These are phyloP conservation scores for Mamestra brassicae DNA, from an alignment of 2,888 invertebrate genomes.

Conservation along the genomic window DNA sequence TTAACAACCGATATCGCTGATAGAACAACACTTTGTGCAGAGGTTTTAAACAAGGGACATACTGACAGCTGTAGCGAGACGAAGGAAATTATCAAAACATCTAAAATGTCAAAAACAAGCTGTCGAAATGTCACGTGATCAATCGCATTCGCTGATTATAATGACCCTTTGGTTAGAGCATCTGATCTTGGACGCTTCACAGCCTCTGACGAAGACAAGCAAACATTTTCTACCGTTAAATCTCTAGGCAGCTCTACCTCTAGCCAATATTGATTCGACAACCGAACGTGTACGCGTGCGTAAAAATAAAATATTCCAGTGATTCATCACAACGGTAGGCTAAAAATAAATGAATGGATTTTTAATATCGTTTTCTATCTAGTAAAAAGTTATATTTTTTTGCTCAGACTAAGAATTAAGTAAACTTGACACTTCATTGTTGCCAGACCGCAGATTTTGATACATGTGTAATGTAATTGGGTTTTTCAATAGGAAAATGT, in stretches of 20 bases:
- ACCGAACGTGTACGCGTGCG: constrained; percentile 1
- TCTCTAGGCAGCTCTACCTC: not conserved
- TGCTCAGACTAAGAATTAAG: not conserved
- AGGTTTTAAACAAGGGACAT: too few relatives aligned
- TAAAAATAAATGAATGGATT: constrained; percentile 56
- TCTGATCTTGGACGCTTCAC: not conserved
- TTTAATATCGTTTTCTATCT: constrained; percentile 33
- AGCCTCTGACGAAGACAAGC: not conserved
- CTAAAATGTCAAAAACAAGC: too few relatives aligned
- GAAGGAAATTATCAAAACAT: too few relatives aligned
- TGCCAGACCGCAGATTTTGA: not conserved
- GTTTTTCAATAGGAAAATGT: not conserved
- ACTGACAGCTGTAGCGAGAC: too few relatives aligned
- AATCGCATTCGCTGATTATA: too few relatives aligned
- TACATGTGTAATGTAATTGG: not conserved
- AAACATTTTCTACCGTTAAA: not conserved
- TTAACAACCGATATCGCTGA: too few relatives aligned
- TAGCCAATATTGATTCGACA: constrained; percentile 23
- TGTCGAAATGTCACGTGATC: too few relatives aligned
- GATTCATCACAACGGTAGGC: constrained; percentile 35
- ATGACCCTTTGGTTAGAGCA: too few relatives aligned
- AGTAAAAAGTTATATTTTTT: constrained; percentile 9
- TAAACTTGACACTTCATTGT: constrained; percentile 3
- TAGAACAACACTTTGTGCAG: too few relatives aligned
- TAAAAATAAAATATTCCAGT: constrained; percentile 40